Conservation (phyloP, 2,113 vertebrate species). For the Brevimyrus niger region DNA sequence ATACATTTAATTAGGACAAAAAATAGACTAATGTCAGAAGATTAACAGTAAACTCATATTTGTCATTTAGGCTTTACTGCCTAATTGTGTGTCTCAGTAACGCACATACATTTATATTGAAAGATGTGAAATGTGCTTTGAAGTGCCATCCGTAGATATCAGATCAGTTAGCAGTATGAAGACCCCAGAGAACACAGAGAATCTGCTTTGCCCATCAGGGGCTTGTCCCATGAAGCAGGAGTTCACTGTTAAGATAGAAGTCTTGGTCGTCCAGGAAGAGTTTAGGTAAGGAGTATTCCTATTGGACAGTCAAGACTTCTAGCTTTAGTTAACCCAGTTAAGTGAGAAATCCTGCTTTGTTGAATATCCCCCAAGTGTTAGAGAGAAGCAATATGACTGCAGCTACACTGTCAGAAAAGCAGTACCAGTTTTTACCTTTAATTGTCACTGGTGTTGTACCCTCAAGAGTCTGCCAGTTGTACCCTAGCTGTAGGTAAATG, state of each 20-base stretch:
- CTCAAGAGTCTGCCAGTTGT: too few relatives aligned
- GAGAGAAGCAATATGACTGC: neutral
- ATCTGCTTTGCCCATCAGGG: constrained; percentile 14
- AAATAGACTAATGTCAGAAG: neutral
- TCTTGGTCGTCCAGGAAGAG: neutral
- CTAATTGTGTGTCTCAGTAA: neutral
- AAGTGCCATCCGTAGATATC: constrained; percentile 5
- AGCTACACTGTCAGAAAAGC: neutral
- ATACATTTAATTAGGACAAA: neutral
- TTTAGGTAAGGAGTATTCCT: neutral
- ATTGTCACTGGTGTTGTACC: too few relatives aligned
- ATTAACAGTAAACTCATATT: neutral
- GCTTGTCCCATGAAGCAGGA: neutral
- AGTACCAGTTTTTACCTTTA: too few relatives aligned
- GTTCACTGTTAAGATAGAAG: neutral
- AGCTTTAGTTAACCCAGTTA: neutral
- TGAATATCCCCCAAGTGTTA: neutral
- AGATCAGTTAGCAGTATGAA: constrained; percentile 12
- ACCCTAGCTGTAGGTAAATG: too few relatives aligned
- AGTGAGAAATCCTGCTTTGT: neutral
- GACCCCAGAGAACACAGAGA: constrained; percentile 14
- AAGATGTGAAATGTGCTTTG: neutral
- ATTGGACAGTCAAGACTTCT: neutral
- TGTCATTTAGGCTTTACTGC: neutral
- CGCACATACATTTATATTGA: neutral